Conservation (phyloP, 2,113 vertebrate genomes). For the Platysteira castanea region DNA sequence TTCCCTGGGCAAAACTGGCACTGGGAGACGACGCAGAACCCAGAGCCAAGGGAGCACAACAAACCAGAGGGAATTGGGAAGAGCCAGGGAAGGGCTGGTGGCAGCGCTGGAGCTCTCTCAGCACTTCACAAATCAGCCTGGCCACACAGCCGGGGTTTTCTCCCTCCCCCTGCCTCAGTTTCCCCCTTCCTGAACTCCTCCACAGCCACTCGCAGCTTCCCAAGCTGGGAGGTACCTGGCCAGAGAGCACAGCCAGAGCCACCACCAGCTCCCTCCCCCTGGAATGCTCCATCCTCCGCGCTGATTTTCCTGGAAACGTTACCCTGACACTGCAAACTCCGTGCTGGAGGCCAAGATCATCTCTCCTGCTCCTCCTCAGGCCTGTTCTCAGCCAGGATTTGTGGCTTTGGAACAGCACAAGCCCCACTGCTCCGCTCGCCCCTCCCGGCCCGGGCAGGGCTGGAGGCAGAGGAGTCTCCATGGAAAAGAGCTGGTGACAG, state of each 20-base stretch:
- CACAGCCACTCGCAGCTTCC: not conserved
- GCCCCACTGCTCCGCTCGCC: not conserved
- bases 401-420: not conserved
- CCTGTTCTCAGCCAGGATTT: not conserved
- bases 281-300: not conserved
- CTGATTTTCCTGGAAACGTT: not conserved
- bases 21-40: not conserved
- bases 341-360: not conserved
- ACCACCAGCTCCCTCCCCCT: not conserved
- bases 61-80: not conserved
- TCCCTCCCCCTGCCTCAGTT: conserved; percentile 15
- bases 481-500: not conserved
- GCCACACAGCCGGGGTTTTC: accelerated
- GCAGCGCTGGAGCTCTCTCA: not conserved
- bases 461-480: not conserved
- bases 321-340: not conserved
- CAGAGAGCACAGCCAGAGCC: not conserved
- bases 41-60: not conserved
- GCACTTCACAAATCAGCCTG: not conserved
- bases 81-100: not conserved
- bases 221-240: not conserved
- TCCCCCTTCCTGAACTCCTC: not conserved
- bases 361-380: not conserved
- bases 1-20: not conserved
- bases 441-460: not conserved